Conservation (phyloP, 35 echinoderm and acorn worm genomes). For the Stichopus chloronotus region DNA sequence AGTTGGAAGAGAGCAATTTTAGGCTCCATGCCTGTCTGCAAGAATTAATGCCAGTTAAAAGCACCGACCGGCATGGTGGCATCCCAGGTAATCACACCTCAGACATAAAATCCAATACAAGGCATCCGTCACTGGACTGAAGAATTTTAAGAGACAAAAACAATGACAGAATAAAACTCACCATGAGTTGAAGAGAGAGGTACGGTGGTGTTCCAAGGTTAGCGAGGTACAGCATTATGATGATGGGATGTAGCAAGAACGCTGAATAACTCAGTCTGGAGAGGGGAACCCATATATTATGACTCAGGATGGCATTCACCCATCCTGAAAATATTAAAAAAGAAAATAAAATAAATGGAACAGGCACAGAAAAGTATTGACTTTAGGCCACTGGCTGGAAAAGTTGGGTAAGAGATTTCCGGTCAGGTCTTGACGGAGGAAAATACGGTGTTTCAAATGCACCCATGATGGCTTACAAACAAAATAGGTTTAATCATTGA, state of each 20-base stretch:
- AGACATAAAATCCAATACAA: background rate
- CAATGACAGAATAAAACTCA: background rate
- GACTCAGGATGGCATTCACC: constrained; percentile 80
- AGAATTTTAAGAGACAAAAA: background rate
- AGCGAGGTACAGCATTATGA: constrained; percentile 63
- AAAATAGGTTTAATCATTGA: no score
- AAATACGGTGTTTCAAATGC: no score
- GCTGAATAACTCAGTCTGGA: constrained; percentile 77
- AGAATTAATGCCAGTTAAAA: no score
- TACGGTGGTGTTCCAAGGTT: constrained; percentile 14
- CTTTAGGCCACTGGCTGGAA: no score
- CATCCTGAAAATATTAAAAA: constrained; percentile 68
- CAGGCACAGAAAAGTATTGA: no score
- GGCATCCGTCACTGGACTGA: background rate
- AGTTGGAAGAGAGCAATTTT: no score
- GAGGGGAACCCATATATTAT: constrained; percentile 73
- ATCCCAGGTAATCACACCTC: background rate
- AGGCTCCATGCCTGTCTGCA: no score
- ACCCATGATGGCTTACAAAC: no score
- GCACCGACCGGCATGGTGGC: background rate
- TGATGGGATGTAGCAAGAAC: constrained; percentile 82
- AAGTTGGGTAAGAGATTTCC: no score
- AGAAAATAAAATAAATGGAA: background rate
- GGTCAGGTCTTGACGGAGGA: no score
- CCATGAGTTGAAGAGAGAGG: constrained; percentile 28